Evolutionary conservation across 2,113 vertebrate genomes (phyloP), one percentile per base, ranked within the genome.

Genomic region (Plecotus auritus): DNA sequence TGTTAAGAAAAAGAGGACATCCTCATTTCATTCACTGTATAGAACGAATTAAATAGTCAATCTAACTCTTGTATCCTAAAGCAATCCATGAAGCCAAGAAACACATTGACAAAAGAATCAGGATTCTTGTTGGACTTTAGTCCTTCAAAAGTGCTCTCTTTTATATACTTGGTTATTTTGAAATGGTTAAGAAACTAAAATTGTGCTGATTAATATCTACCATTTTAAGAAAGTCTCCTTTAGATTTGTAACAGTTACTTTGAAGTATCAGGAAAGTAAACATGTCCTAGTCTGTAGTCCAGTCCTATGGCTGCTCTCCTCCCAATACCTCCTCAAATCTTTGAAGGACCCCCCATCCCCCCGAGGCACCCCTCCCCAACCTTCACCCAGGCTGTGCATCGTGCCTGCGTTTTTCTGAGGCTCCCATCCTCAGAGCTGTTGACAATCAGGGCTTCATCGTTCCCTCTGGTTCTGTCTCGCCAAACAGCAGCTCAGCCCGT

Each of bases 381-480:
- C 28, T 16, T 77, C 26, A 42, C 42, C 51, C 32, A 49, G 74
- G 28, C 45, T 72, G 11, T 45, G 85, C 59, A 11, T 70, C 73
- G 84, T 9, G 59, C 78, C 94, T 91, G n/a, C 84, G 85, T 97
- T 88, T 13, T 93, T 72, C 10, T 49, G 70, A 92, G 64, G 56
- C 90, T 96, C 92, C 93, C 0, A 40, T 95, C 92, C 84, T 91
- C 83, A 85, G 64, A 86, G 73, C 61, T 70, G 59, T 85, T 97
- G 96, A 96, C 94, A 95, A 37, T 78, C 66, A 94, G 49, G 91
- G 32, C 85, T 92, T 93, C 85, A 74, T 97, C 95, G 61, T 95
- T 96, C 95, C 91, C 88, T 97, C 91, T 92, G 97, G 92, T 96
- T 93, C 96, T 97, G 81, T 97, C 84, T 96, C 96, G 94, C 88